Conservation (phyloP, 2,797 vertebrate genomes). For the Philypnodon macrostomus region DNA sequence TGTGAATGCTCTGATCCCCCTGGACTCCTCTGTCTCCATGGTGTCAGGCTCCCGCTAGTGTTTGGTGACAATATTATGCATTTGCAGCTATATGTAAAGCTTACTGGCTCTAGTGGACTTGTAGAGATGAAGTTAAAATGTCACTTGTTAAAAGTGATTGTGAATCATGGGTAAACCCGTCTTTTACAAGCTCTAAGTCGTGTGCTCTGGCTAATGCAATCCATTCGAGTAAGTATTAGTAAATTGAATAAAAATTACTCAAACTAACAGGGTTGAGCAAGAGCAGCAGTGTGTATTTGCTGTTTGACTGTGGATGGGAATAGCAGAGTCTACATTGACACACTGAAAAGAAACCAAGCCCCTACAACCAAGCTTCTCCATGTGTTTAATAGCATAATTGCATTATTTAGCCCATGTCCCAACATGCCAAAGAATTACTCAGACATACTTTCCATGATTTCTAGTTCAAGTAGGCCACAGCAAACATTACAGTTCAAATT, state of each 20-base stretch:
- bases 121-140: slow-evolving; percentile 1
- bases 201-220: not conserved
- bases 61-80: slow-evolving; percentile 20
- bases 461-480: not conserved
- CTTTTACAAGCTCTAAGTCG: not conserved
- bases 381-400: too few relatives aligned
- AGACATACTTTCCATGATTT: not conserved
- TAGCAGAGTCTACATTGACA: too few relatives aligned
- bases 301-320: not conserved
- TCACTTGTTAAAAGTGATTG: not conserved
- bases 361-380: too few relatives aligned
- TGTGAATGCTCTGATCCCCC: slow-evolving; percentile 42
- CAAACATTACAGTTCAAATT: not conserved
- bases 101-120: slow-evolving; percentile 3
- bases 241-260: slow-evolving; percentile 3
- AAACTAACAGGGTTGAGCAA: not conserved
- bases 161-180: not conserved
- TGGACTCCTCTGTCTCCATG: slow-evolving; percentile 47
- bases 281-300: not conserved
- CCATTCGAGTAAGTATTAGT: not conserved
- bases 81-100: slow-evolving; percentile 14
- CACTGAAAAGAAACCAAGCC: too few relatives aligned
- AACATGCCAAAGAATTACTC: slow-evolving; percentile 1
- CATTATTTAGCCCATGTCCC: too few relatives aligned
- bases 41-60: slow-evolving; percentile 30